These are phyloP conservation scores for Phaedon cochleariae DNA, from an alignment of 2,888 invertebrate species.

Conservation along the genomic window DNA sequence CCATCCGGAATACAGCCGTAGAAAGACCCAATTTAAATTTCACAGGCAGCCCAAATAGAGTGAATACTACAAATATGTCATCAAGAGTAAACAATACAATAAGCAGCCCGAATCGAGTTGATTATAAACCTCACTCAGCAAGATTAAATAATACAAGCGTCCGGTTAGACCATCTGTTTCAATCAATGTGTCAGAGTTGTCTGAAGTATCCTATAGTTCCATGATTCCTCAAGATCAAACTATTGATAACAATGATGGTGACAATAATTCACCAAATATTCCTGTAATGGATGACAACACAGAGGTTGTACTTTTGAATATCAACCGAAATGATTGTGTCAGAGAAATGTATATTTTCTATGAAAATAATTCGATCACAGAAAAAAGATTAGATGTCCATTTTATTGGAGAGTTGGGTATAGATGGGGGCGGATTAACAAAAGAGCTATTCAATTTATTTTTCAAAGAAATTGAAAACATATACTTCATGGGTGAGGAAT, in stretches of 20 bases:
- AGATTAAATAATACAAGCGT: no score
- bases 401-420: slow-evolving; percentile 1
- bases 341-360: neutral
- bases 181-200: neutral
- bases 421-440: slow-evolving; percentile 15
- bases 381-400: neutral
- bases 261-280: neutral
- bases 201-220: neutral
- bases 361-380: neutral
- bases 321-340: neutral
- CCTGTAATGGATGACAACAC: neutral
- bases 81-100: no score
- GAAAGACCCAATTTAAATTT: no score
- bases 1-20: neutral
- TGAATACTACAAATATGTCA: no score
- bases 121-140: no score
- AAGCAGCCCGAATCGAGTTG: no score
- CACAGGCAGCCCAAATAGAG: no score
- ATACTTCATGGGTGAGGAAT: slow-evolving; percentile 10
- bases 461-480: slow-evolving; percentile 10
- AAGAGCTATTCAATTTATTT: slow-evolving; percentile 20
- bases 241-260: neutral
- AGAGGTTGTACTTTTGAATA: neutral
- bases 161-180: no score
- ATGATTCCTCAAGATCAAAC: neutral